These are phyloP conservation scores for Boleophthalmus pectinirostris DNA, from an alignment of 2,113 vertebrate genomes.

Conservation along the genomic window DNA sequence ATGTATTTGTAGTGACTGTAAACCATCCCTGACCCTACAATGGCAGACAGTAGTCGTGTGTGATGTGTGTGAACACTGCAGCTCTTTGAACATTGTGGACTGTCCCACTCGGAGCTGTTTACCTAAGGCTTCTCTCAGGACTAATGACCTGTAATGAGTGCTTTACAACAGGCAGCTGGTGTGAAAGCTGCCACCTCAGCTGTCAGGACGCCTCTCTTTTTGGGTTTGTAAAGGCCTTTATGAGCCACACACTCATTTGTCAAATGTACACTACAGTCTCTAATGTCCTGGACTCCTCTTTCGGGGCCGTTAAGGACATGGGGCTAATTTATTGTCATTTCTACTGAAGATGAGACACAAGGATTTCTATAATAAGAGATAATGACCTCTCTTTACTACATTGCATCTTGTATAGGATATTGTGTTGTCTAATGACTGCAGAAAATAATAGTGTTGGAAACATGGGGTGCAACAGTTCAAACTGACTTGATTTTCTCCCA, in stretches of 20 bases:
- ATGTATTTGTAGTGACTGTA: neutral
- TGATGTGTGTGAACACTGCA: neutral
- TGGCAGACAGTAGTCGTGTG: neutral
- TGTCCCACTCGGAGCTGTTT: constrained; percentile 6
- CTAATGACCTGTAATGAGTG: constrained; percentile 51
- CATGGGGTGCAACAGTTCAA: too few relatives aligned
- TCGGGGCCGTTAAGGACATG: neutral
- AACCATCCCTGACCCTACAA: neutral
- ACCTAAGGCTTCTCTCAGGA: neutral
- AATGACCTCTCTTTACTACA: too few relatives aligned
- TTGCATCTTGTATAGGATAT: too few relatives aligned
- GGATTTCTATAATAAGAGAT: too few relatives aligned
- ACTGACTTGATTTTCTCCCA: too few relatives aligned
- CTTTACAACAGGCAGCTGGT: constrained; percentile 82
- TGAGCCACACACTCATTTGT: constrained; percentile 9
- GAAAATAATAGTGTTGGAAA: too few relatives aligned
- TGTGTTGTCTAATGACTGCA: too few relatives aligned
- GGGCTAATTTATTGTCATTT: neutral
- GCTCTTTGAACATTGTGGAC: constrained; percentile 2
- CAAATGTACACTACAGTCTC: neutral
- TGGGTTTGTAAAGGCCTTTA: constrained; percentile 32
- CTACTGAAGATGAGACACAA: too few relatives aligned
- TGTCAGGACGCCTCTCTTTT: constrained; percentile 48
- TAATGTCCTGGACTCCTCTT: neutral
- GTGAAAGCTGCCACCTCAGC: constrained; percentile 74